A percentile compares a stretch with the other conserved stretches of the same genome.
Conservation (phyloP, 2,797 vertebrate species). For the Chrosomus eos region DNA sequence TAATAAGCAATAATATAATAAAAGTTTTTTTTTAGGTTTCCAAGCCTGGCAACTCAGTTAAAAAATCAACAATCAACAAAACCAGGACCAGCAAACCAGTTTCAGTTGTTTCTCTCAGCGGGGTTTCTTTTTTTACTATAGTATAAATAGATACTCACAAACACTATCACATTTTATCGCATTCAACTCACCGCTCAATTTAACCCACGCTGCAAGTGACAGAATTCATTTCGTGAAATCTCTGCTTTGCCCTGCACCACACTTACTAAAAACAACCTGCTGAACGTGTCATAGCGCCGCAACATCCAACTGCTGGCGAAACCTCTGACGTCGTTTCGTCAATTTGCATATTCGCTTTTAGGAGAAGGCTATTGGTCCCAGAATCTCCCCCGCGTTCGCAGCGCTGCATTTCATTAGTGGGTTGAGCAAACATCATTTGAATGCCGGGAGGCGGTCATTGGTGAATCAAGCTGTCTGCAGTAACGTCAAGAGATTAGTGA, state of each 20-base stretch:
- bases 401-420: slow-evolving; percentile 60
- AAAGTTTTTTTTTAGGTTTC: not conserved
- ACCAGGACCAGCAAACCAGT: not conserved
- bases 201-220: not conserved
- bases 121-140: not conserved
- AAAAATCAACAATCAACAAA: too few species aligned
- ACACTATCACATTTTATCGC: not conserved
- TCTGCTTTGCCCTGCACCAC: slow-evolving; percentile 12
- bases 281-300: slow-evolving; percentile 34
- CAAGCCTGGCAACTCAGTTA: not conserved
- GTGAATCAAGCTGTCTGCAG: slow-evolving; percentile 60
- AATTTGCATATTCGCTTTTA: slow-evolving; percentile 44
- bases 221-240: not conserved
- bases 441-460: slow-evolving; percentile 58
- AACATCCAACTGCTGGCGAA: slow-evolving; percentile 52
- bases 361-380: slow-evolving; percentile 52
- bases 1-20: not conserved
- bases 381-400: slow-evolving; percentile 54
- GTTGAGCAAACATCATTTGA: slow-evolving; percentile 56
- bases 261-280: slow-evolving; percentile 36
- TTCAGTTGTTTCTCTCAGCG: not conserved
- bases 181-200: not conserved
- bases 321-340: slow-evolving; percentile 53
- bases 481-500: slow-evolving; percentile 62
- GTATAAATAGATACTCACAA: not conserved